phyloP scores from a whole-genome alignment of 2,888 invertebrate species.

The Trimorus sp. region DNA sequence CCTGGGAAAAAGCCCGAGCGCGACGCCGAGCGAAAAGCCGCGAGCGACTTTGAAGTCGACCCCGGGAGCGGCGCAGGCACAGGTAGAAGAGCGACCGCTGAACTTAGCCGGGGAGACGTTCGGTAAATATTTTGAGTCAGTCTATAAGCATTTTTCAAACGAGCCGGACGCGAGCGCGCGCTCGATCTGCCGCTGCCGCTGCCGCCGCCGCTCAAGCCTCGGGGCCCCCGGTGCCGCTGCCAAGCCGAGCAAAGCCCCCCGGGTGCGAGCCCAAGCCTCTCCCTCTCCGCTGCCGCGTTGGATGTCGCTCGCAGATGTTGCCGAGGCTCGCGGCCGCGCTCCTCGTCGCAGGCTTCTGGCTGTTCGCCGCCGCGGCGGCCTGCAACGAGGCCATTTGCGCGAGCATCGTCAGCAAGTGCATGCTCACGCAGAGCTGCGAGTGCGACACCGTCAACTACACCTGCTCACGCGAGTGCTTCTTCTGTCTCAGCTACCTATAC shows the following conservation, averaged over 20 bases:
- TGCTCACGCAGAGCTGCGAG: conserved; percentile 97
- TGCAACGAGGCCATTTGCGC: conserved; percentile 98
- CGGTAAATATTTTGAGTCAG: conserved; percentile 62
- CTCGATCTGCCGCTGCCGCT: conserved; percentile 23
- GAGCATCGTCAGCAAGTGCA: conserved; percentile 97
- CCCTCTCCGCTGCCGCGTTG: conserved; percentile 10
- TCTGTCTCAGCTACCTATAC: conserved; percentile 93
- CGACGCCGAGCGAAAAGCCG: conserved; percentile 39
- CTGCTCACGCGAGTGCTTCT: conserved; percentile 97
- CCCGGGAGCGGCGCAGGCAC: conserved; percentile 39
- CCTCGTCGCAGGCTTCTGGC: conserved; percentile 18
- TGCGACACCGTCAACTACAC: conserved; percentile 96
- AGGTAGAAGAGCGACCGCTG: conserved; percentile 50
- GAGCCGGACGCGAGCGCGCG: conserved; percentile 51
- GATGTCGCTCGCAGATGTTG: conserved; percentile 51
- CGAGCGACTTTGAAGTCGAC: conserved; percentile 42
- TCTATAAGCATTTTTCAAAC: conserved; percentile 63
- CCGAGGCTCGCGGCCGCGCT: conserved; percentile 46
- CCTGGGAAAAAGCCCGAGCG: conserved; percentile 7
- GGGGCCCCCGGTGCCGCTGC: too few species aligned
- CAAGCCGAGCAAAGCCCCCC: too few species aligned
- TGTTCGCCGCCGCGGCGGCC: conserved; percentile 69
- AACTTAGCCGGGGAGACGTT: conserved; percentile 44
- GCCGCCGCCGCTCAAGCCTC: too few species aligned
- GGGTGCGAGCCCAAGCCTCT: not conserved